Conservation (phyloP, 2,888 invertebrate genomes). For the Liopterus haemorrhoidalis region DNA sequence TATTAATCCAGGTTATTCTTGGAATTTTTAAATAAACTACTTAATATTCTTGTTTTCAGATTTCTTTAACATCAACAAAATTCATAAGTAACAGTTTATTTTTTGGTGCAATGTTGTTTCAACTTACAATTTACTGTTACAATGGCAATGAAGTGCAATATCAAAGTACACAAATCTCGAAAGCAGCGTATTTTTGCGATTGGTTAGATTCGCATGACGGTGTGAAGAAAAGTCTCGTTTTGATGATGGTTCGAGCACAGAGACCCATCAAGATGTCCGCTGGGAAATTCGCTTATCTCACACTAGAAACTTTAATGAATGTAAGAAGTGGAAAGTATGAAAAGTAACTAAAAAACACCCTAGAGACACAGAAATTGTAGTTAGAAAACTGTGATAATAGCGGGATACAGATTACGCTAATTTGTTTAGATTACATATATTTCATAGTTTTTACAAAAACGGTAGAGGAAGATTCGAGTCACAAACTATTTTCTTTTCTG, state of each 20-base stretch:
- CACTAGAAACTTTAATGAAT: conserved; percentile 48
- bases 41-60: no score
- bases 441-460: no score
- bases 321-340: no score
- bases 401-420: no score
- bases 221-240: conserved; percentile 36
- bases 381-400: no score
- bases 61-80: conserved; percentile 24
- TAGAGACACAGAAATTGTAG: no score
- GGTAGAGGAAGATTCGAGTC: no score
- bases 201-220: conserved; percentile 32
- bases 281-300: conserved; percentile 48
- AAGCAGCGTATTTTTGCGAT: conserved; percentile 32
- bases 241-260: conserved; percentile 48
- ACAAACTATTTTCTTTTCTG: no score
- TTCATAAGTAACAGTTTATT: conserved; percentile 30
- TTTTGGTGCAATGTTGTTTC: conserved; percentile 29
- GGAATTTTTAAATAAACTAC: no score
- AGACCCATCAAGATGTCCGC: conserved; percentile 47
- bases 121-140: conserved; percentile 32
- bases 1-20: no score
- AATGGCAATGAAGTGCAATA: conserved; percentile 33
- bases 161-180: conserved; percentile 30
- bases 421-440: no score
- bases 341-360: no score